Base-by-base conservation (phyloP, 2,888 invertebrate species). In the Pyrgus malvae region DNA sequence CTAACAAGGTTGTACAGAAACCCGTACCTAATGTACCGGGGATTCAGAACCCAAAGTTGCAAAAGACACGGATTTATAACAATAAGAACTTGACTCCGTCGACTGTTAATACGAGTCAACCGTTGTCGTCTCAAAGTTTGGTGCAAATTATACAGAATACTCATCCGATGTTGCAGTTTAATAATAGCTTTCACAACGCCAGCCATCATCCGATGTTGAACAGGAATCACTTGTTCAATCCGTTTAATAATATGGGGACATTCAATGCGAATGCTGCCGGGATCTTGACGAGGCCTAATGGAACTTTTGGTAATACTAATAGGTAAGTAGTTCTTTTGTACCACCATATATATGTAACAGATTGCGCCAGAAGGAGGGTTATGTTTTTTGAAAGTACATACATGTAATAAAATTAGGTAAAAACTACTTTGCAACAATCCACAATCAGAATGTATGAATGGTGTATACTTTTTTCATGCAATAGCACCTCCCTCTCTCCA, bases 131-230 rank as follows among this genome's bases (percentile, higher is more conserved):
- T 0, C 84, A 87, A 57, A 88, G 84, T 48, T 54, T 91, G 19
- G 90, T 90, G 0, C 90, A 90, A 37, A 83, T 91, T 14, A 90
- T 91, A 31, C 40, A 40, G 63, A 86, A 82, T 40, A 88, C 90
- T 0, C 90, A 91, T 62, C 90, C 90, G 0, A 88, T 90, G 83
- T 40, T 90, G 46, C 83, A 87, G 19, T 76, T 74, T 8, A 80
- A 79, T 19, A 83, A 78, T 55, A 83, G 84, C 50, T 83, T 72
- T 35, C 85, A 88, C 12, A 90, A 90, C n/a, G 87, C 85, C 0
- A 85, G 70, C 5, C 88, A 90, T 49, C 88, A 90, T 40, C 86
- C 89, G 0, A 80, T 90, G 77, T 59, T 90, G 63, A 83, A 80
- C 48, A 76, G 72, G 27, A 74, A 68, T 46, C 53, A 48, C 9